These are phyloP conservation scores for Neuroterus valhalla DNA, from an alignment of 1,140 invertebrate genomes.

Conservation along the genomic window DNA sequence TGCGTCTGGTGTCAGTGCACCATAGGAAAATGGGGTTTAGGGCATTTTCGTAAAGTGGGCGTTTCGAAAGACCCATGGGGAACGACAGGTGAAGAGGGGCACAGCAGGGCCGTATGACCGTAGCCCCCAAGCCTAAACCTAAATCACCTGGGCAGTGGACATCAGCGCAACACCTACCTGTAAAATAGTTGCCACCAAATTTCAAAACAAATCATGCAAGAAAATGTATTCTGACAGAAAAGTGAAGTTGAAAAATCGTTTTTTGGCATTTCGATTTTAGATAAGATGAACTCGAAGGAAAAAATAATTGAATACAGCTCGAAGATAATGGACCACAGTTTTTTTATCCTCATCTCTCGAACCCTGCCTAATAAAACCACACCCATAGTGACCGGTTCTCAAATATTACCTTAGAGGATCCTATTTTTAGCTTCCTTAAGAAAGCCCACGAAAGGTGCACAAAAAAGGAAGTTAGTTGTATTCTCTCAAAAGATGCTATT, in stretches of 20 bases:
- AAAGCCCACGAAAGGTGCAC: background rate
- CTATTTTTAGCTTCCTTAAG: background rate
- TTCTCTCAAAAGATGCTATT: background rate
- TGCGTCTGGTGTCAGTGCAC: background rate
- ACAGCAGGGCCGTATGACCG: background rate
- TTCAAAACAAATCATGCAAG: too few relatives aligned
- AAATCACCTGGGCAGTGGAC: background rate
- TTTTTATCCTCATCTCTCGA: conserved; percentile 7
- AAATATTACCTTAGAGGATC: background rate
- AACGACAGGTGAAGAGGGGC: conserved; percentile 47
- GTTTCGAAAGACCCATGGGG: conserved; percentile 40
- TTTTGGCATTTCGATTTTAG: too few relatives aligned
- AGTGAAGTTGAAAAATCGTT: too few relatives aligned
- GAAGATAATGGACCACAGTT: conserved; percentile 17
- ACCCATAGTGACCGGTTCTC: conserved; percentile 11
- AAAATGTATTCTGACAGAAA: too few relatives aligned
- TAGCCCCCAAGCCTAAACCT: background rate
- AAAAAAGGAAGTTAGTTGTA: background rate
- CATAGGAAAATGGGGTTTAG: conserved; percentile 17
- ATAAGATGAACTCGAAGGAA: background rate
- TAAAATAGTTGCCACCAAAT: too few relatives aligned
- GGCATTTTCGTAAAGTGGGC: conserved; percentile 11
- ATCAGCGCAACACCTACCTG: too few relatives aligned
- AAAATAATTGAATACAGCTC: background rate
- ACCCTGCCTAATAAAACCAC: background rate